These are phyloP conservation scores for Rhagoletis zephyria DNA, from an alignment of 1,140 invertebrate species.

Conservation along the genomic window DNA sequence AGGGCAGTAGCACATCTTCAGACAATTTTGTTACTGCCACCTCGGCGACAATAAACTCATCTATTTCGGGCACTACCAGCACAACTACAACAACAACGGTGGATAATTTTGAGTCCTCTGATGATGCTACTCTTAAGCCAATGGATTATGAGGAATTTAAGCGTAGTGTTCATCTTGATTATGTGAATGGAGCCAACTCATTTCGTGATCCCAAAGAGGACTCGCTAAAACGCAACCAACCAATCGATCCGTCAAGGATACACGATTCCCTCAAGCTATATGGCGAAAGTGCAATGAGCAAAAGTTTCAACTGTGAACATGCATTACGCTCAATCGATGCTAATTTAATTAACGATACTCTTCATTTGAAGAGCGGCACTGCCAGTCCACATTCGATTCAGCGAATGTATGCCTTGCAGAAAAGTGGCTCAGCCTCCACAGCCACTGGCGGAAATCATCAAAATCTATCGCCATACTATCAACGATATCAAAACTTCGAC, in stretches of 20 bases:
- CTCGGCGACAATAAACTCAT: slow-evolving; percentile 60
- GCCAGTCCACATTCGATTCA: slow-evolving; percentile 63
- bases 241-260: slow-evolving; percentile 74
- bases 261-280: slow-evolving; percentile 74
- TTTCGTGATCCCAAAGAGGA: slow-evolving; percentile 71
- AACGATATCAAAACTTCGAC: slow-evolving; percentile 69
- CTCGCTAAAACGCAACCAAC: slow-evolving; percentile 73
- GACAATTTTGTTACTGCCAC: slow-evolving; percentile 72
- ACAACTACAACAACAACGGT: slow-evolving; percentile 66
- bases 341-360: slow-evolving; percentile 68
- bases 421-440: slow-evolving; percentile 69
- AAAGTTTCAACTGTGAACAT: slow-evolving; percentile 72
- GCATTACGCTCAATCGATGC: slow-evolving; percentile 70
- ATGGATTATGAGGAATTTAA: slow-evolving; percentile 73
- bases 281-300: slow-evolving; percentile 72
- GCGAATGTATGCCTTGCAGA: slow-evolving; percentile 71
- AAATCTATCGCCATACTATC: slow-evolving; percentile 61
- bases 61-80: slow-evolving; percentile 55
- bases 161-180: slow-evolving; percentile 70
- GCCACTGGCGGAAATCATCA: not conserved
- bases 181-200: slow-evolving; percentile 70
- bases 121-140: slow-evolving; percentile 70
- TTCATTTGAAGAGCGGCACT: slow-evolving; percentile 64
- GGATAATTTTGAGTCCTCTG: slow-evolving; percentile 64
- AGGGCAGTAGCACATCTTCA: slow-evolving; percentile 61